These are phyloP conservation scores for Fulmarus glacialis DNA, from an alignment of 2,113 vertebrate species.

Conservation along the genomic window DNA sequence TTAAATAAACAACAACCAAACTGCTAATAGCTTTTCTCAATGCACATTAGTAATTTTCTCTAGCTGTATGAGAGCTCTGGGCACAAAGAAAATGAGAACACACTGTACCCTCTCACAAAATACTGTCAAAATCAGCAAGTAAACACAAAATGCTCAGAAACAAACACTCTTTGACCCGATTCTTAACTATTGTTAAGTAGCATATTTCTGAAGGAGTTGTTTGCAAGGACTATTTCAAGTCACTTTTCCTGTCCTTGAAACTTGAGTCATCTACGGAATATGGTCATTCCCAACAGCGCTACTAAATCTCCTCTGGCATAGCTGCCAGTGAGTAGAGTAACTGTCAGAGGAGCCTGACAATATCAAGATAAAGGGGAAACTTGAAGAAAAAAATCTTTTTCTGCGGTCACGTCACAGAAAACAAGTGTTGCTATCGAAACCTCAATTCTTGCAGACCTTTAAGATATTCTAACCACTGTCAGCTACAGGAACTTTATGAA, in stretches of 20 bases:
- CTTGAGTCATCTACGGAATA: background rate
- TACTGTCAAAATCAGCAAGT: background rate
- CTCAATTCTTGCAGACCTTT: background rate
- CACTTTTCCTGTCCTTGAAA: background rate
- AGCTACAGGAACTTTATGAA: background rate
- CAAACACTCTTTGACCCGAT: background rate
- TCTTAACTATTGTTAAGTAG: background rate
- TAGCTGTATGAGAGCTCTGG: background rate
- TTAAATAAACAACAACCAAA: slow-evolving; percentile 1
- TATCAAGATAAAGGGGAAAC: background rate
- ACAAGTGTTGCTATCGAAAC: background rate
- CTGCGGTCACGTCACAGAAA: background rate
- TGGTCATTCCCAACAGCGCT: accelerated
- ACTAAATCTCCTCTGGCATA: background rate
- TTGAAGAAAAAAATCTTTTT: background rate
- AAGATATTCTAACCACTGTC: background rate
- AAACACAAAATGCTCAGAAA: background rate
- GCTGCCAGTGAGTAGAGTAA: background rate
- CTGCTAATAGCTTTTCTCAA: background rate
- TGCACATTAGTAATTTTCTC: background rate
- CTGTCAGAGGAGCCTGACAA: background rate
- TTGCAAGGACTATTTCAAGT: background rate
- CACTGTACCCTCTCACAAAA: background rate
- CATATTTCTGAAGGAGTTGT: background rate
- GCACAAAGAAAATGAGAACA: slow-evolving; percentile 10